Conservation (phyloP, 2,888 invertebrate species). For the Mycalesis mineus region DNA sequence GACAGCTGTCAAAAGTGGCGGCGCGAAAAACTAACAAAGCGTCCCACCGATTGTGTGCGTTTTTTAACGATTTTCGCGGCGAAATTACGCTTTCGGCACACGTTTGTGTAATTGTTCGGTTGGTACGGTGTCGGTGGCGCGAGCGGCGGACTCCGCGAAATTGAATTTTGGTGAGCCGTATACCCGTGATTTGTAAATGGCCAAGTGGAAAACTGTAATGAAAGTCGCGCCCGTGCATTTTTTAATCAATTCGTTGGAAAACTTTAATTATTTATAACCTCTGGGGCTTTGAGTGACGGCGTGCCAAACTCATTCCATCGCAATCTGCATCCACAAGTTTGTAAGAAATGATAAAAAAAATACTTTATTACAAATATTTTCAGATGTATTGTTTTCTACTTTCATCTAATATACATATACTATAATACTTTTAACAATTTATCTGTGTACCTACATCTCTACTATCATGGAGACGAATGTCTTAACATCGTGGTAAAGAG, state of each 20-base stretch:
- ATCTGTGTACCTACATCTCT: no score
- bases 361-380: no score
- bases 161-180: constrained; percentile 68
- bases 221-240: constrained; percentile 10
- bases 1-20: constrained; percentile 65
- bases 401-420: no score
- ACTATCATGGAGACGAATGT: no score
- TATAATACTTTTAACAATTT: no score
- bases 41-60: constrained; percentile 41
- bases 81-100: constrained; percentile 73
- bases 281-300: not conserved
- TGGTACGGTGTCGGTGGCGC: constrained; percentile 55
- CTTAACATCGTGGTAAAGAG: no score
- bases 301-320: no score
- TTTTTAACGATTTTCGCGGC: constrained; percentile 51
- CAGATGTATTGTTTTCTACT: no score
- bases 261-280: not conserved
- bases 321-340: no score
- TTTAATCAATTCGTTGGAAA: constrained; percentile 1
- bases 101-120: constrained; percentile 76
- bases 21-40: constrained; percentile 71
- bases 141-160: constrained; percentile 55
- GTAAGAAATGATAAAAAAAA: no score
- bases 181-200: constrained; percentile 48
- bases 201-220: constrained; percentile 40